Base-by-base conservation (phyloP, 2,888 invertebrate genomes). In the Parthenolecanium corni region DNA sequence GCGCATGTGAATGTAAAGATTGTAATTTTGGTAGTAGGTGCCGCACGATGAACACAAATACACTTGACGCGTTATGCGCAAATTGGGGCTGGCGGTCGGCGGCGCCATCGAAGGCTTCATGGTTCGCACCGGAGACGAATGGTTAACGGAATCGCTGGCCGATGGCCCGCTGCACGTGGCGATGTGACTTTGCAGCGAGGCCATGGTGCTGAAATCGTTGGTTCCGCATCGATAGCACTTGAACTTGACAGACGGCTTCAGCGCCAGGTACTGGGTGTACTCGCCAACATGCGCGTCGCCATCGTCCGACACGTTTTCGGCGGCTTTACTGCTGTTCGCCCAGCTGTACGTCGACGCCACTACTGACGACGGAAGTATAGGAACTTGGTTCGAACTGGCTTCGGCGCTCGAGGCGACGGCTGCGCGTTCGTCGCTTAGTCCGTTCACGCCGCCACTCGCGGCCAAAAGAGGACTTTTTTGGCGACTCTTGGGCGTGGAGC, bases 1-100 rank as follows among this genome's bases (percentile, higher is more conserved):
- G 61, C 85, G 79, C 82, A 89, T 89, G 70, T 90, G 90, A 51
- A 87, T 74, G 72, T 89, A 89, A 65, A 89, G 78, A 74, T 88
- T 86, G 86, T 88, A 89, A 70, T 86, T 86, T 74, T 89, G 87
- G 75, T 87, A 89, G 71, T 88, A 88, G 12, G 85, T 86, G 49
- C 84, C 85, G 73, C 89, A 89, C 0, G 86, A 84, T 14, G 86
- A 84, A 72, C 89, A 89, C 57, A 88, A 75, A 72, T 85, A 89
- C 65, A 87, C 86, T 72, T 86, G 86, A 47, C 85, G 77, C n/a
- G 84, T 83, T 49, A 84, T 80, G 71, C 82, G 78, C 52, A 84
- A 82, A 69, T 79, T 79, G 51, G 77, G 64, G 64, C 63, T 14
- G 58, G 36, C 44, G 67, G 44, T 24, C 75, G 76, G 14, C 75